A percentile compares a stretch with the other conserved stretches of the same genome.
phyloP scores from a whole-genome alignment of 1,140 invertebrate genomes.

The Macrosteles quadrilineatus region DNA sequence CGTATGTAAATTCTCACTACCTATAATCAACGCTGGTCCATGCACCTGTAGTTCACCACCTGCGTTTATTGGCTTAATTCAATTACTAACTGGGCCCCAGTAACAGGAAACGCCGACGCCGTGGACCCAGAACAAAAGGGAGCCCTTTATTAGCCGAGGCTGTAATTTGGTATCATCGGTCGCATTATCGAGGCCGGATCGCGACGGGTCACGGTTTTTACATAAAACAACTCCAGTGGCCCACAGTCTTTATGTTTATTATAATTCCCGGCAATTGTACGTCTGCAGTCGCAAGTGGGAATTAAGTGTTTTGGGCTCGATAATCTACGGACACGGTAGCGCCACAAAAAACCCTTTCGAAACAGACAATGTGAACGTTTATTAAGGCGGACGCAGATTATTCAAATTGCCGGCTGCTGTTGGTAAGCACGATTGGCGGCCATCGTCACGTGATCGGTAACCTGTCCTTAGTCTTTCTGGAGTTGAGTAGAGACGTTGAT shows the following conservation, averaged over 20 bases:
- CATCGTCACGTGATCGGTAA: too few relatives aligned
- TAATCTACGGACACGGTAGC: slow-evolving; percentile 8
- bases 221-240: slow-evolving; percentile 5
- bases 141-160: slow-evolving; percentile 1
- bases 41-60: not conserved
- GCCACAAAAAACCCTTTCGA: not conserved
- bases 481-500: too few relatives aligned
- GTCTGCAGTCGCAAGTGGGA: not conserved
- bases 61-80: too few relatives aligned
- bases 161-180: not conserved
- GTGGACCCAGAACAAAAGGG: not conserved
- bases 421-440: too few relatives aligned
- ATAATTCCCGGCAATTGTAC: not conserved
- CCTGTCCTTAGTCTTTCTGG: too few relatives aligned
- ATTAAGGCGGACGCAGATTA: not conserved
- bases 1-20: too few relatives aligned
- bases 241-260: slow-evolving; percentile 13
- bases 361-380: slow-evolving; percentile 6
- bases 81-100: too few relatives aligned
- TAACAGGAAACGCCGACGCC: not conserved
- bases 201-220: slow-evolving; percentile 1
- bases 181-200: slow-evolving; percentile 1
- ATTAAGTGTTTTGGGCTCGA: slow-evolving; percentile 1
- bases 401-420: not conserved
- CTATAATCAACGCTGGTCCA: not conserved